Percentiles rank a stretch among this genome's conserved stretches.
These are phyloP conservation scores for Australoheros scitulus DNA, from an alignment of 2,113 vertebrate genomes.

Conservation along the genomic window DNA sequence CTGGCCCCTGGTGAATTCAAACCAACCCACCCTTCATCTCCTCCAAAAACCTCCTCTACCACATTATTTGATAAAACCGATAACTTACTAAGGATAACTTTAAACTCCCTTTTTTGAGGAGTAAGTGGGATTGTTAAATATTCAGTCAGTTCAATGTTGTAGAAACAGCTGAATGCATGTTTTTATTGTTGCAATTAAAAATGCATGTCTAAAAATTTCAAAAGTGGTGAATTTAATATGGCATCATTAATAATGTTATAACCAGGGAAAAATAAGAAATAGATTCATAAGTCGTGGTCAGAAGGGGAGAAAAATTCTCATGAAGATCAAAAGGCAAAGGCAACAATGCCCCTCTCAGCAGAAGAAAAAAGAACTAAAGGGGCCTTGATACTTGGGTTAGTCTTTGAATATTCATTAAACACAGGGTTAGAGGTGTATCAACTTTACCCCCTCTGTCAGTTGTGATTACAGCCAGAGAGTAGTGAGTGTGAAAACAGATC, in stretches of 20 bases:
- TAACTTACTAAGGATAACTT: neutral
- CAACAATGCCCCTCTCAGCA: neutral
- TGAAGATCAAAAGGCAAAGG: neutral
- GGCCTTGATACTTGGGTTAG: slow-evolving; percentile 2
- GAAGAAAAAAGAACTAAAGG: neutral
- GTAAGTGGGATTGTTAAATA: neutral
- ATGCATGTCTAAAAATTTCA: neutral
- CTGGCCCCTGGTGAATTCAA: slow-evolving; percentile 70
- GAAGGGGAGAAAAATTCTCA: neutral
- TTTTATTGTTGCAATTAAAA: no score
- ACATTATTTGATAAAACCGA: neutral
- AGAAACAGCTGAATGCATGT: neutral
- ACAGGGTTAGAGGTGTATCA: slow-evolving; percentile 68
- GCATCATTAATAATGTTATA: neutral
- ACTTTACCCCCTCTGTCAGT: slow-evolving; percentile 67
- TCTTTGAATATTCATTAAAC: slow-evolving; percentile 55
- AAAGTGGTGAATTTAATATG: neutral
- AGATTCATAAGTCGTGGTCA: neutral
- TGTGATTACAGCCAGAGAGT: slow-evolving; percentile 74
- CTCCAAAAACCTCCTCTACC: slow-evolving; percentile 27
- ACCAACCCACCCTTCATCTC: slow-evolving; percentile 38
- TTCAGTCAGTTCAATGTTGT: neutral
- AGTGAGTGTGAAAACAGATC: slow-evolving; percentile 70
- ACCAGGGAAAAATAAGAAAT: neutral
- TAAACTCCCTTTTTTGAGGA: neutral